Conservation (phyloP, 1,140 invertebrate genomes). For the Akabosia matsudoensis region DNA sequence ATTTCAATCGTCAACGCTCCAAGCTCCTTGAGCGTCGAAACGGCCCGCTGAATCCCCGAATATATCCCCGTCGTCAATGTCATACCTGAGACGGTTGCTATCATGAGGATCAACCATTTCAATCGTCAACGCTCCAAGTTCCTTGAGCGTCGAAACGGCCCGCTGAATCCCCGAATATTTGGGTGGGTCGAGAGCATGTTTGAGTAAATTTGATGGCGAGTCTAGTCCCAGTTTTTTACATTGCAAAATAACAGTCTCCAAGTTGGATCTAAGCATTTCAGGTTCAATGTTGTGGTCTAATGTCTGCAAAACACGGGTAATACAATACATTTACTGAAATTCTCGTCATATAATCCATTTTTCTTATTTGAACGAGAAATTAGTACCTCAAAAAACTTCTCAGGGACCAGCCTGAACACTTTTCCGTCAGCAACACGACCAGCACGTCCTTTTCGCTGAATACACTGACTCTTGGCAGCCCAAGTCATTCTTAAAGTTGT, state of each 20-base stretch:
- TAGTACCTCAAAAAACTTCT: slow-evolving; percentile 65
- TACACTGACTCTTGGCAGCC: slow-evolving; percentile 84
- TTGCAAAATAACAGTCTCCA: slow-evolving; percentile 74
- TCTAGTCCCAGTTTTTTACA: slow-evolving; percentile 80
- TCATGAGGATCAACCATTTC: slow-evolving; percentile 47
- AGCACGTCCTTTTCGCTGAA: slow-evolving; percentile 83
- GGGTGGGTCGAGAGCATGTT: slow-evolving; percentile 81
- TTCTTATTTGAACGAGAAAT: too few species aligned
- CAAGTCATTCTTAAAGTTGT: slow-evolving; percentile 73
- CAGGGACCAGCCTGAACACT: slow-evolving; percentile 78
- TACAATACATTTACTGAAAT: too few species aligned
- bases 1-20: slow-evolving; percentile 33
- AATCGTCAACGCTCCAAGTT: slow-evolving; percentile 36
- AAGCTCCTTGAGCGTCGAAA: too few species aligned
- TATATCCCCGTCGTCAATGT: slow-evolving; percentile 78
- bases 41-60: too few species aligned
- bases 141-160: too few species aligned
- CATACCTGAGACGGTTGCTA: slow-evolving; percentile 58
- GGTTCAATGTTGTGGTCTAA: slow-evolving; percentile 61
- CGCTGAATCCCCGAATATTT: slow-evolving; percentile 74
- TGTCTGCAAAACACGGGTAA: slow-evolving; percentile 52
- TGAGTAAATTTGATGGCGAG: slow-evolving; percentile 75
- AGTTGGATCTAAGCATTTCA: slow-evolving; percentile 74
- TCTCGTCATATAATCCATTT: too few species aligned
- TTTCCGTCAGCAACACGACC: slow-evolving; percentile 80